Base-by-base conservation (phyloP, 2,888 invertebrate genomes). In the Steinernema scapterisci region DNA sequence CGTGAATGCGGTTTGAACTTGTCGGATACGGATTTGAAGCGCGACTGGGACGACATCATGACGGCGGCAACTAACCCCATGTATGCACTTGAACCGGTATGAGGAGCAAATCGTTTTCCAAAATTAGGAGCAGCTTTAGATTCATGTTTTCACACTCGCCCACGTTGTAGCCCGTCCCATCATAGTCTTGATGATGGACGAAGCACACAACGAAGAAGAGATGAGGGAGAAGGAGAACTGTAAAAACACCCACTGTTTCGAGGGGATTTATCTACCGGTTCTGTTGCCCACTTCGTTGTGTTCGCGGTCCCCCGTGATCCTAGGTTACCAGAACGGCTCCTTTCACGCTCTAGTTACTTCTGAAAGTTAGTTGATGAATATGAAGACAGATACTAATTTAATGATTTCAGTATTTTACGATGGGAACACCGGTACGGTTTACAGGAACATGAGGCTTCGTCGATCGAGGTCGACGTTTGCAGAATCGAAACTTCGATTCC, bases 151-250 rank as follows among this genome's bases (percentile, higher is more conserved):
- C 38, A 76, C 63, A 2, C 45, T 77, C 19, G 43, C 77, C 1
- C 77, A 77, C 38, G 71, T 77, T 19, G 70, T 77, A 6, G 72
- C 70, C 25, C 76, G 77, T 1, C 77, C 77, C 11, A 77, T 77
- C 13, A 43, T 77, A 16, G 75, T 77, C 9, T n/a, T 77, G 6
- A 71, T 76, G 54, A 75, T 75, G 75, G 72, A 75, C 25, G 75
- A 72, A 31, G 52, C 75, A 25, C 52, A 54, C n/a, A 71, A 74
- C 25, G 56, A 63, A 46, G 44, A 63, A 19, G 70, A 74, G 46
- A 45, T 74, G 70, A 45, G 63, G 27, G 52, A 43, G 21, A 74
- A 46, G 27, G 46, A 46, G 38, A 25, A 72, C n/a, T 71, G 71
- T 21, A 51, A 71, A 21, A 51, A 70, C 21, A 43, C 52, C 23